phyloP scores from a whole-genome alignment of 2,113 vertebrate species.

The Lagopus muta region DNA sequence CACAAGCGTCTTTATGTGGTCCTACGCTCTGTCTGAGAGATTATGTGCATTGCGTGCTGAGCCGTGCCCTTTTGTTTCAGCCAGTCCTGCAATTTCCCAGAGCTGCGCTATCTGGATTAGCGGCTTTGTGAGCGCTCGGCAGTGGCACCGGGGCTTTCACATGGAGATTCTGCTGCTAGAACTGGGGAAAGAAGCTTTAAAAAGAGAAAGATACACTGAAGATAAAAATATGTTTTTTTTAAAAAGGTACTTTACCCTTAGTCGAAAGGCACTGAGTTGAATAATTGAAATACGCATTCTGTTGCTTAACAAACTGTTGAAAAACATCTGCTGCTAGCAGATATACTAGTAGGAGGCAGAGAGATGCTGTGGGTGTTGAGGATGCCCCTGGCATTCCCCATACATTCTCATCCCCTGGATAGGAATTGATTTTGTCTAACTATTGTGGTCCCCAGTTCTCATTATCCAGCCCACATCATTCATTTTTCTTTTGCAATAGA shows the following conservation, averaged over 20 bases:
- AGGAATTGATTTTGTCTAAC: neutral
- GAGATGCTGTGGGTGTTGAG: rapidly evolving
- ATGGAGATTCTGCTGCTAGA: neutral
- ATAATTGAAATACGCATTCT: neutral
- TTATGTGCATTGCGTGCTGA: neutral
- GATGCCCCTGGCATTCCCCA: neutral
- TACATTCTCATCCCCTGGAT: neutral
- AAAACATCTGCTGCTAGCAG: neutral
- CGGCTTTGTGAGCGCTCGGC: neutral
- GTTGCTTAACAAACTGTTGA: neutral
- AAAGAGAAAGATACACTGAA: neutral
- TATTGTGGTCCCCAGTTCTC: neutral
- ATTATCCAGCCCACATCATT: neutral
- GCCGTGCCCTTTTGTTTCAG: slow-evolving; percentile 38
- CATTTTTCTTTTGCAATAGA: neutral
- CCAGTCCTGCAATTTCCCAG: neutral
- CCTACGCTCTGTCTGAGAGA: neutral
- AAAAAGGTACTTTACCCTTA: neutral
- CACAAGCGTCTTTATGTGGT: rapidly evolving
- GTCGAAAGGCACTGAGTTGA: neutral
- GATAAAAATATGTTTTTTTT: neutral
- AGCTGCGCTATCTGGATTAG: slow-evolving; percentile 26
- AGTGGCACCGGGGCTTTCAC: neutral
- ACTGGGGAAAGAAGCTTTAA: neutral
- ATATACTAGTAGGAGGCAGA: neutral